Evolutionary conservation across 2,888 invertebrate genomes (phyloP).

Genomic region (Mythimna vitellina): DNA sequence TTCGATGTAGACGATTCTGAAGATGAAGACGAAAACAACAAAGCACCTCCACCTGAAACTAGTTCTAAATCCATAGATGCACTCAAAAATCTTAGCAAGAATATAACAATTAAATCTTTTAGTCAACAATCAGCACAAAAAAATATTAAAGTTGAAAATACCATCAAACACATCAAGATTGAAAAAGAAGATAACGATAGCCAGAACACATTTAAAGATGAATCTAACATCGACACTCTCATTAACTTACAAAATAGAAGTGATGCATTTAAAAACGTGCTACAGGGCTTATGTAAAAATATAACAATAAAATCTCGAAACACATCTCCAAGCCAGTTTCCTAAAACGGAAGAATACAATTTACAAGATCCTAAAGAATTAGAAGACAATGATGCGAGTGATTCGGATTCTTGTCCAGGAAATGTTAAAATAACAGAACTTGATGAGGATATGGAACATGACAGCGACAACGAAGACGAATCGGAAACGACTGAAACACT

Average conservation of each 20-base stretch:
- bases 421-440: slow-evolving; percentile 81
- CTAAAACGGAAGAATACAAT: slow-evolving; percentile 62
- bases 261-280: slow-evolving; percentile 72
- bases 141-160: slow-evolving; percentile 48
- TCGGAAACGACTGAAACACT: slow-evolving; percentile 58
- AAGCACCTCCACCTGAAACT: slow-evolving; percentile 31
- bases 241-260: slow-evolving; percentile 54
- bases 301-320: slow-evolving; percentile 82
- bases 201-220: slow-evolving; percentile 45
- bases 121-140: slow-evolving; percentile 53
- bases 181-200: slow-evolving; percentile 55
- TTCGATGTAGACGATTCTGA: slow-evolving; percentile 87
- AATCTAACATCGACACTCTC: slow-evolving; percentile 51
- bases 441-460: slow-evolving; percentile 60
- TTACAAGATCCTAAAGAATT: slow-evolving; percentile 63
- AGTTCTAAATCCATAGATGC: slow-evolving; percentile 63
- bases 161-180: slow-evolving; percentile 41
- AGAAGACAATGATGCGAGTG: slow-evolving; percentile 66
- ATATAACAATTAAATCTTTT: slow-evolving; percentile 77
- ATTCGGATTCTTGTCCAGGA: slow-evolving; percentile 71
- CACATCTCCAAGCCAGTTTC: slow-evolving; percentile 69
- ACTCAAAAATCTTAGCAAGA: slow-evolving; percentile 77
- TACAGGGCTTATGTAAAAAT: slow-evolving; percentile 81
- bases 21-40: slow-evolving; percentile 72
- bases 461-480: slow-evolving; percentile 67